These are phyloP conservation scores for Dorcus parallelipipedus DNA, from an alignment of 2,888 invertebrate species.

Conservation along the genomic window DNA sequence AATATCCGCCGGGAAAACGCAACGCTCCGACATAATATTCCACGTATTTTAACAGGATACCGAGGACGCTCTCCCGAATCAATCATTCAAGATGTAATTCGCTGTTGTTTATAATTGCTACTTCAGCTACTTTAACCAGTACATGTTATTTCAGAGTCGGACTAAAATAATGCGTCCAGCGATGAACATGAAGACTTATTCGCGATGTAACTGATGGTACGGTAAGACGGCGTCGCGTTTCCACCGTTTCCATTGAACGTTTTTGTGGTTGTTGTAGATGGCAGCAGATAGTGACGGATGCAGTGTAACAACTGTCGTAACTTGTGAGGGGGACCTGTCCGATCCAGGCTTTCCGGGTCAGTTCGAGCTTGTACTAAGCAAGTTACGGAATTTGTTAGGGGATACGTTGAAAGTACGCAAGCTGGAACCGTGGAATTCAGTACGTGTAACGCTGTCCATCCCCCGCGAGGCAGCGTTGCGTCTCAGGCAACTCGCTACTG, in stretches of 20 bases:
- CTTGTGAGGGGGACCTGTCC: slow-evolving; percentile 86
- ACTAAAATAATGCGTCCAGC: slow-evolving; percentile 13
- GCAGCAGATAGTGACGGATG: slow-evolving; percentile 85
- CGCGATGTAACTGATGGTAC: slow-evolving; percentile 15
- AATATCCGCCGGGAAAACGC: slow-evolving; percentile 3
- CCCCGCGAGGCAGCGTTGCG: slow-evolving; percentile 93
- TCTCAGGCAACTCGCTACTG: slow-evolving; percentile 85
- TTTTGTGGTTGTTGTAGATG: slow-evolving; percentile 52
- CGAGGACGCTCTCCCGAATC: background rate
- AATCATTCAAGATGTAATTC: background rate
- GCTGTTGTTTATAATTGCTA: slow-evolving; percentile 19
- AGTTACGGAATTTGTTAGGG: slow-evolving; percentile 71
- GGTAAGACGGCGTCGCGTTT: slow-evolving; percentile 8
- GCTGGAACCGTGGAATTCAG: slow-evolving; percentile 98
- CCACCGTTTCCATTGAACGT: background rate
- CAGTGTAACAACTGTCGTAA: slow-evolving; percentile 77
- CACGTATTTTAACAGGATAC: background rate
- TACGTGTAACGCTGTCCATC: slow-evolving; percentile 95
- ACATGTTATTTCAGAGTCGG: slow-evolving; percentile 17
- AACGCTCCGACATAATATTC: background rate
- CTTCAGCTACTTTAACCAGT: slow-evolving; percentile 11
- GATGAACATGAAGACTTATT: slow-evolving; percentile 13
- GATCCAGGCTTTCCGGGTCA: slow-evolving; percentile 83
- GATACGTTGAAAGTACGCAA: slow-evolving; percentile 63
- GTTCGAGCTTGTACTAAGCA: slow-evolving; percentile 73